Base-by-base conservation (phyloP, 2,113 vertebrate genomes). In the Sturnus vulgaris region DNA sequence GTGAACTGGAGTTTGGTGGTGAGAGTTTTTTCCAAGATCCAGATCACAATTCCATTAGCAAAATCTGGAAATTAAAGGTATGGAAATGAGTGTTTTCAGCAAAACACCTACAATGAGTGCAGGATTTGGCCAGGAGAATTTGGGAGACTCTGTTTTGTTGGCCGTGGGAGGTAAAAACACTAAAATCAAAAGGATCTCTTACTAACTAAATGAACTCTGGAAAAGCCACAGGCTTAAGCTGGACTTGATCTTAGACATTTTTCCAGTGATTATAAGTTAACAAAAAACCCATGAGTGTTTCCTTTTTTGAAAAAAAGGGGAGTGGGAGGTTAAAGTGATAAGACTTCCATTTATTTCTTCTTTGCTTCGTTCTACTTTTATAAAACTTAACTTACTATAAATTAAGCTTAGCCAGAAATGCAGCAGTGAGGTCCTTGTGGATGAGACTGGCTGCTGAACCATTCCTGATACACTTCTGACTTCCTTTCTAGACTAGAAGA, bases 401-500 rank as follows among this genome's bases (percentile, higher is more conserved):
- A 77, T 82, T 24, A 65, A 52, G 47, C 22, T 66, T 39, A 59
- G 47, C 50, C 59, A 89, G 78, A 92, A 89, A 40, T 16, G 68
- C 42, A 75, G 22, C 15, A 56, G 16, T 55, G 70, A 82, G 39
- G 31, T 46, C 71, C 28, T 86, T 63, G 42, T 70, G 76, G 42
- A n/a, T 82, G 78, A 69, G 50, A 23, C 18, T 53, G 69, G 57
- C 69, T 83, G 9, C 61, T 86, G 68, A 78, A 35, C 71, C 50
- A 80, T 94, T 94, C 90, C 22, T 97, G 96, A 98, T 60, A 27
- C 69, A 68, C 17, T 94, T 90, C 97, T 97, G 52, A 35, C 77
- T 86, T 94, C 92, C 96, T 95, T 96, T 97, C 88, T 98, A 99
- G 99, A 99, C 99, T 75, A 99, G 99, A 98, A 98, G 99, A 97